phyloP scores from a whole-genome alignment of 2,797 vertebrate genomes.

The Melopsittacus undulatus region DNA sequence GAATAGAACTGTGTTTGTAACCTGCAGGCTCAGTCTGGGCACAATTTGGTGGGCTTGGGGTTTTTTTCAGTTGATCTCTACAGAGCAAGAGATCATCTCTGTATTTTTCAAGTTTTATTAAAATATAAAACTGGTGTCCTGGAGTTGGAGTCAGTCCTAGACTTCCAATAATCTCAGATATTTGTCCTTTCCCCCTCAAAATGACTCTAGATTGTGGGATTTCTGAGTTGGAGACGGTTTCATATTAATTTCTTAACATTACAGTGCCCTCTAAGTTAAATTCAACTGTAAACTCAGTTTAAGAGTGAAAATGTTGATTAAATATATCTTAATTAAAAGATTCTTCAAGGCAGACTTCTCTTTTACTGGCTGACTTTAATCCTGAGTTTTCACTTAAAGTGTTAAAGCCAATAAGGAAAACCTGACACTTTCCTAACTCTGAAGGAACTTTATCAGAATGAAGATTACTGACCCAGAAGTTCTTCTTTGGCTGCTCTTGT shows the following conservation, averaged over 20 bases:
- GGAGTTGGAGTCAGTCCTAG: background rate
- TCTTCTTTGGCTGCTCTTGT: background rate
- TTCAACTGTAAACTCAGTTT: background rate
- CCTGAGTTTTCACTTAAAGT: background rate
- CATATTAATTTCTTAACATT: background rate
- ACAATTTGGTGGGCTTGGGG: accelerated
- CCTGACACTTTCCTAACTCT: background rate
- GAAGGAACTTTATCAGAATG: background rate
- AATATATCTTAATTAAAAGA: background rate
- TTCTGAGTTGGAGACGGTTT: background rate
- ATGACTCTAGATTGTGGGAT: background rate
- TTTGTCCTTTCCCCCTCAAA: background rate
- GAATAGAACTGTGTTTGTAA: background rate
- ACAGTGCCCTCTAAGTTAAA: background rate
- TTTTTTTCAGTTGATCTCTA: background rate
- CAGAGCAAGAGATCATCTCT: background rate
- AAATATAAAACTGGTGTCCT: background rate
- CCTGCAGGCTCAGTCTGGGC: background rate
- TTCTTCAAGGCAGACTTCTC: background rate
- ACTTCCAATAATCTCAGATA: background rate
- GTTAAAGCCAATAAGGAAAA: background rate
- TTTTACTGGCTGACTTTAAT: background rate
- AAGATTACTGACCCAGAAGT: background rate
- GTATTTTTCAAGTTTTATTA: background rate
- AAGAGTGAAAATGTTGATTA: background rate